Base-by-base conservation (phyloP, 2,113 vertebrate genomes). In the Rhinopomastus cyanomelas region DNA sequence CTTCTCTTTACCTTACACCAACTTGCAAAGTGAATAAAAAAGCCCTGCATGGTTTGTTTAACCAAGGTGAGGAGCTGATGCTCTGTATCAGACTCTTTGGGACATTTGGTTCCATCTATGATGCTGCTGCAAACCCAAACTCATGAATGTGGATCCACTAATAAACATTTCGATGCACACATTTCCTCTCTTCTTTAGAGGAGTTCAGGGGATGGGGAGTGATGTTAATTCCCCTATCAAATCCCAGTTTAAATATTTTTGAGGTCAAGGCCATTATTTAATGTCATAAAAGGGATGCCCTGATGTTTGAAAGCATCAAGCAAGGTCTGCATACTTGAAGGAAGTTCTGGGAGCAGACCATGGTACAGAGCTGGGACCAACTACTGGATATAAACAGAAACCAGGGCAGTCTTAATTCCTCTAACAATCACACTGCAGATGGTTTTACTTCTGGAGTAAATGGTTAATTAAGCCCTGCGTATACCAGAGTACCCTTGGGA, bases 321-420 rank as follows among this genome's bases (percentile, higher is more conserved):
- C 44, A 56, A 34, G 0, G 0, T 32, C 68, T 3, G 1, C 0
- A 1, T 5, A 22, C 44, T 59, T 1, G 0, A 34, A 52, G 16
- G 16, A 68, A 49, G 20, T 7, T 82, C 69, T 81, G 36, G 21
- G 53, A 86, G 49, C 57, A 75, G 37, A 48, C 5, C 1, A 3
- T 1, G 2, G 39, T 34, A 72, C 32, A 59, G 23, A 78, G 48
- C 46, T 36, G 56, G 44, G 46, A 75, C 30, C 32, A 68, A 81
- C 68, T 18, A 30, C 42, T 49, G 20, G 34, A 42, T 39, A 57
- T 13, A 81, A 74, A 61, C 11, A 15, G 36, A 81, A 73, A 83
- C 48, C 56, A 78, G 19, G 17, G n/a, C 7, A 7, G 25, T 36
- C 57, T 36, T 78, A 34, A 69, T 80, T 85, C 69, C 80, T 77